A percentile compares a stretch with the other conserved stretches of the same genome.
Conservation (phyloP, 2,888 invertebrate genomes). For the Liopterus haemorrhoidalis region DNA sequence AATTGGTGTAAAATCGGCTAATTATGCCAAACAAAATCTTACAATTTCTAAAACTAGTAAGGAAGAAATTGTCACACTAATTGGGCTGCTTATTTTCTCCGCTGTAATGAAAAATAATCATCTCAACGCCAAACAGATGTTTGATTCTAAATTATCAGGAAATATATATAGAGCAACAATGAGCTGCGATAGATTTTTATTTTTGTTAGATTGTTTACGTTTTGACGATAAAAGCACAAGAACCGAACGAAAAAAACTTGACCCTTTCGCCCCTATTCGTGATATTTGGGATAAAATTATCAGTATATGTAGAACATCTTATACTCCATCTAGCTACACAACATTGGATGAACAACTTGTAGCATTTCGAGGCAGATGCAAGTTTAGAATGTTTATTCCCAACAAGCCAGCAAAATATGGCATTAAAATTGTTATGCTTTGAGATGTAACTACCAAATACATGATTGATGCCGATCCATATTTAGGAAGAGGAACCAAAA, state of each 20-base stretch:
- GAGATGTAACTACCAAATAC: conserved; percentile 34
- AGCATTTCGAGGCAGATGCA: conserved; percentile 31
- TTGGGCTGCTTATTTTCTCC: too few relatives aligned
- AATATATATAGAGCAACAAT: conserved; percentile 27
- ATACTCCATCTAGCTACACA: conserved; percentile 28
- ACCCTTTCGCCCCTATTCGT: conserved; percentile 26
- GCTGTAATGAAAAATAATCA: too few relatives aligned
- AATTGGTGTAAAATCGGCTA: too few relatives aligned
- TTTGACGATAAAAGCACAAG: conserved; percentile 32
- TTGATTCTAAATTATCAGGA: too few relatives aligned
- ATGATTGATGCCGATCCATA: conserved; percentile 36
- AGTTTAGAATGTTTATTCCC: conserved; percentile 37
- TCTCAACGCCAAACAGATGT: too few relatives aligned
- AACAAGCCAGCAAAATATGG: conserved; percentile 38
- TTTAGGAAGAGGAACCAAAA: conserved; percentile 35
- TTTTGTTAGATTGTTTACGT: conserved; percentile 30
- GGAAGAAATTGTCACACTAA: too few relatives aligned
- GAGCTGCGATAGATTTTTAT: conserved; percentile 30
- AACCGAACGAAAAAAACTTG: conserved; percentile 29
- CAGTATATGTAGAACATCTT: conserved; percentile 25
- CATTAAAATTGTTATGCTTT: conserved; percentile 37
- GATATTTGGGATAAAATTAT: conserved; percentile 31
- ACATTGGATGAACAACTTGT: conserved; percentile 36
- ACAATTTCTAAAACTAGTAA: too few relatives aligned
- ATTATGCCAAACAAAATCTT: too few relatives aligned